Base-by-base conservation (phyloP, 2,797 vertebrate species). In the Oryzias sinensis region DNA sequence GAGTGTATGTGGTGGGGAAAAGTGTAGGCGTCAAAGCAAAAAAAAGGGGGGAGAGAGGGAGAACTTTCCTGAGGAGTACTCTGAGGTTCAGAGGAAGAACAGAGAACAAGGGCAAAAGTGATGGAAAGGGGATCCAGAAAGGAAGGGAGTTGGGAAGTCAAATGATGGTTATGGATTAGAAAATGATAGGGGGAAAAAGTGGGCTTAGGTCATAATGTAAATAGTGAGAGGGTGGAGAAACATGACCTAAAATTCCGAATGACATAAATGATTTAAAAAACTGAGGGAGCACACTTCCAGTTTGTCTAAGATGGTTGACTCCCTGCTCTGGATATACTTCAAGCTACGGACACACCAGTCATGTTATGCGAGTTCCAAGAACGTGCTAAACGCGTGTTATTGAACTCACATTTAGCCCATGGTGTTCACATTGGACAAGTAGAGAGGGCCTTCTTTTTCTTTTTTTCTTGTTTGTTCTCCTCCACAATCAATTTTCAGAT, bases 41-140 rank as follows among this genome's bases (percentile, higher is more conserved):
- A 9, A 9, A 18, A 66, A 56, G 67, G 2, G 27, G 62, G 65
- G 63, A 47, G 68, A 74, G 74, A 17, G 25, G 69, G 62, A 59
- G 55, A 46, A 17, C 68, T 74, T 78, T 83, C 74, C 65, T 72
- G 62, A 71, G 71, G 59, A 76, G 72, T 54, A 42, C n/a, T 56
- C n/a, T 1, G 41, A 57, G 45, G 62, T 77, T 79, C 49, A 43
- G 61, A 53, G 45, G 45, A 41, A 65, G 59, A 48, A 14, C 59
- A 62, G 49, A 73, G 66, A 78, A 71, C 0, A 9, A 62, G 72
- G 70, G 62, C 51, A 74, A 51, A 69, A 76, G 76, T 66, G 66
- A 74, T 40, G 47, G 63, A 65, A 43, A 5, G 37, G 56, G 45
- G 59, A 58, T 27, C 18, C 17, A 15, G 49, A 43, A 45, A 40